Conservation (phyloP, 2,113 vertebrate species). For the Orthochromis indermauri region DNA sequence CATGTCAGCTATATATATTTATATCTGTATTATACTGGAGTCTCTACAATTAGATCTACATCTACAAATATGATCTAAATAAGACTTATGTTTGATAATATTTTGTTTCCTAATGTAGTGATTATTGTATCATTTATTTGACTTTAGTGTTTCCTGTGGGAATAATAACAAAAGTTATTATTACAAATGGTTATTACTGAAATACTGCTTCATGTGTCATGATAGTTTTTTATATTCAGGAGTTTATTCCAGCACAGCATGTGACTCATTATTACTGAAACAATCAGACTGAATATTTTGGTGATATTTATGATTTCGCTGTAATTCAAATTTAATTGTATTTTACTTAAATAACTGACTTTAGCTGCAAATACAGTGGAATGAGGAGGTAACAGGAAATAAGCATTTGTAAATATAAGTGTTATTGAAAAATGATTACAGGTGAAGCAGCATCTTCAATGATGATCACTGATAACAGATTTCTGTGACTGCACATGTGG, state of each 20-base stretch:
- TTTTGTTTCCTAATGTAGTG: background rate
- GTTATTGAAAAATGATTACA: fast-evolving
- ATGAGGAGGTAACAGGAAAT: background rate
- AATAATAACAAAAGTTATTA: background rate
- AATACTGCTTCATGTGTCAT: fast-evolving
- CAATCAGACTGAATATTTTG: fast-evolving
- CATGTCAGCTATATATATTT: background rate
- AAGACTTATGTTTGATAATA: background rate
- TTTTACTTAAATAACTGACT: background rate
- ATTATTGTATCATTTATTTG: background rate
- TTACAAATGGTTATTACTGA: background rate
- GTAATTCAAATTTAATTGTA: fast-evolving
- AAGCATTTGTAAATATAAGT: background rate
- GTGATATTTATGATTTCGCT: background rate
- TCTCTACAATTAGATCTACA: background rate
- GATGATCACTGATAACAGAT: background rate
- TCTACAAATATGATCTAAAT: background rate
- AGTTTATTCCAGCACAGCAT: background rate
- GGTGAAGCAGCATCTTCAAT: background rate
- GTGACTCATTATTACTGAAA: background rate
- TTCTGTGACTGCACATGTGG: background rate
- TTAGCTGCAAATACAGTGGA: background rate
- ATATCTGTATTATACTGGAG: background rate
- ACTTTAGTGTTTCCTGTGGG: background rate
- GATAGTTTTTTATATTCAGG: background rate